A percentile compares a stretch with the other conserved stretches of the same genome.
Conservation (phyloP, 2,888 invertebrate species). For the Gortyna flavago region DNA sequence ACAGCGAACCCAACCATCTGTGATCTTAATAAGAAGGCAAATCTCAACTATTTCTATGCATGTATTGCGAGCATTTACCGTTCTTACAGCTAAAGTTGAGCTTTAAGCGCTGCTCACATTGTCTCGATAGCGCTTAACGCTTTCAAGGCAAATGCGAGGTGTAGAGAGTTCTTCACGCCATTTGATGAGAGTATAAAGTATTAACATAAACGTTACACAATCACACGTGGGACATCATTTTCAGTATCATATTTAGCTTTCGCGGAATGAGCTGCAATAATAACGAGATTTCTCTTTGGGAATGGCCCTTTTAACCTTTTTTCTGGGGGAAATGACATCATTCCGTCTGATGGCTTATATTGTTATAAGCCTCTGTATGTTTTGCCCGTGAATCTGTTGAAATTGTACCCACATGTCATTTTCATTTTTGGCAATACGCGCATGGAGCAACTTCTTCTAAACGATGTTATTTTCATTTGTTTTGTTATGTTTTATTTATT, state of each 20-base stretch:
- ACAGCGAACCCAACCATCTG: conserved; percentile 18
- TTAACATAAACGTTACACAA: conserved; percentile 66
- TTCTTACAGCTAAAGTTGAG: conserved; percentile 32
- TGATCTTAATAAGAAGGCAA: conserved; percentile 49
- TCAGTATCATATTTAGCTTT: conserved; percentile 72
- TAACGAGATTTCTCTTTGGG: conserved; percentile 75
- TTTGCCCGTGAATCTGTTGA: conserved; percentile 71
- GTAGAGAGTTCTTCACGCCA: conserved; percentile 46
- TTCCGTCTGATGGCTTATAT: conserved; percentile 75
- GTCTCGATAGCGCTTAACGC: conserved; percentile 38
- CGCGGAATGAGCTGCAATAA: conserved; percentile 73
- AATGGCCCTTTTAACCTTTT: conserved; percentile 78
- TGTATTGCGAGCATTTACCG: conserved; percentile 47
- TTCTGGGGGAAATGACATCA: conserved; percentile 76
- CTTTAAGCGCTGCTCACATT: conserved; percentile 33
- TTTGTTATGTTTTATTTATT: conserved; percentile 53
- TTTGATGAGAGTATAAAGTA: conserved; percentile 62
- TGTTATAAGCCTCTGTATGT: conserved; percentile 74
- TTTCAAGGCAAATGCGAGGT: conserved; percentile 27
- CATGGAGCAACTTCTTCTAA: conserved; percentile 56
- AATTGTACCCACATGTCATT: conserved; percentile 67
- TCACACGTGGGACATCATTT: conserved; percentile 69
- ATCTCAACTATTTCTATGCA: conserved; percentile 59
- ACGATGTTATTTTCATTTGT: conserved; percentile 60
- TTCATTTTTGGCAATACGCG: conserved; percentile 65